A percentile compares a stretch with the other conserved stretches of the same genome.
These are phyloP conservation scores for Toxostoma redivivum DNA, from an alignment of 2,113 vertebrate species.

Conservation along the genomic window DNA sequence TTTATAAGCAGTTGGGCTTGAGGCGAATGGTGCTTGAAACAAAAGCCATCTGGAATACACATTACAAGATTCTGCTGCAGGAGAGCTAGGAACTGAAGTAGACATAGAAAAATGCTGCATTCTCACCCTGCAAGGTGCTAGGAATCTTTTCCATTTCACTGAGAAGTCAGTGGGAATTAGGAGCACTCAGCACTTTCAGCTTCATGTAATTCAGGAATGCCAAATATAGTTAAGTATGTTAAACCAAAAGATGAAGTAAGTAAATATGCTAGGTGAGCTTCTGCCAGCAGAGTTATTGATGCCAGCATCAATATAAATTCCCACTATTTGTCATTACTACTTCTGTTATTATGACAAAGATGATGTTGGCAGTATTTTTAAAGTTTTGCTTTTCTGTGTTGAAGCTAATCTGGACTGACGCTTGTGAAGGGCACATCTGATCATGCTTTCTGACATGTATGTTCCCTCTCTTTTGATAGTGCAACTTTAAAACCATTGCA, in stretches of 20 bases:
- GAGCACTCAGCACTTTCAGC: neutral
- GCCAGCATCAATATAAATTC: neutral
- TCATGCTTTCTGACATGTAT: conserved; percentile 79
- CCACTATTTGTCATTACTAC: neutral
- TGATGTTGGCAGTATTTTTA: neutral
- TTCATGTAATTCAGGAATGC: neutral
- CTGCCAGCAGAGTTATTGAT: neutral
- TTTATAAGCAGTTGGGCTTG: neutral
- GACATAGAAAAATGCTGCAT: neutral
- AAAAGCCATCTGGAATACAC: conserved; percentile 9
- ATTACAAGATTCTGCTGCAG: neutral
- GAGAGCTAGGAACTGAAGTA: neutral
- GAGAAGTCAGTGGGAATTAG: neutral
- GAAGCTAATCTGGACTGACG: conserved; percentile 75
- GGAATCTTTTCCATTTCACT: neutral
- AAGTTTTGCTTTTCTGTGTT: conserved; percentile 60
- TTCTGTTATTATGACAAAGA: neutral
- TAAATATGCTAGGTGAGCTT: neutral
- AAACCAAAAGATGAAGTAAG: neutral
- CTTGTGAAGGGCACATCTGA: conserved; percentile 77
- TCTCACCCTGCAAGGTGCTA: neutral
- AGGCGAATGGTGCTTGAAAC: neutral
- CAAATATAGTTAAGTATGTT: neutral
- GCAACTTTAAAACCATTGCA: conserved; percentile 81
- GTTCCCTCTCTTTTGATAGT: conserved; percentile 74